Percentiles rank a stretch among this genome's conserved stretches.
Evolutionary conservation across 1,140 invertebrate genomes (phyloP).

Genomic region (Probaryconus sp.): DNA sequence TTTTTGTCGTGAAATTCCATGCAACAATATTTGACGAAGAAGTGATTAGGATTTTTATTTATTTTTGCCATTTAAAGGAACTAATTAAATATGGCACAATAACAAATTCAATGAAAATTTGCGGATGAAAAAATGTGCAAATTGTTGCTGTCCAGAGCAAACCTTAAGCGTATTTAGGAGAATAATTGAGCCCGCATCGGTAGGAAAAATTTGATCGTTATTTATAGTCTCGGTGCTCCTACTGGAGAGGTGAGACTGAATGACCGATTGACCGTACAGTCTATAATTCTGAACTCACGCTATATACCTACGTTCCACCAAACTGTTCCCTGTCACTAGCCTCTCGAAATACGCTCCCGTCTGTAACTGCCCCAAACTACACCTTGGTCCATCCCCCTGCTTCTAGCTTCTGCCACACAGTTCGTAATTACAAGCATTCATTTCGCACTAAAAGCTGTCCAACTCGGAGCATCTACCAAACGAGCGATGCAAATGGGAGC

Average conservation of each 20-base stretch:
- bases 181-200: not conserved
- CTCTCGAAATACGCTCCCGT: slow-evolving; percentile 53
- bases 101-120: too few relatives aligned
- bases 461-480: slow-evolving; percentile 61
- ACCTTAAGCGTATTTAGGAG: too few relatives aligned
- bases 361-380: slow-evolving; percentile 57
- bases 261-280: slow-evolving; percentile 56
- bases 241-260: slow-evolving; percentile 34
- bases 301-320: slow-evolving; percentile 39
- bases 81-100: too few relatives aligned
- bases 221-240: slow-evolving; percentile 32
- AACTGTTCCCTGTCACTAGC: slow-evolving; percentile 59
- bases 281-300: slow-evolving; percentile 53
- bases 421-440: slow-evolving; percentile 74
- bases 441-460: slow-evolving; percentile 72
- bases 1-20: too few relatives aligned
- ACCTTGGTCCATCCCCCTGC: slow-evolving; percentile 57
- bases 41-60: too few relatives aligned
- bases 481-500: slow-evolving; percentile 53
- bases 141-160: too few relatives aligned
- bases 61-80: too few relatives aligned
- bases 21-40: too few relatives aligned
- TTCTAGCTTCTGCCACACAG: slow-evolving; percentile 59
- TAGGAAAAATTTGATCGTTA: slow-evolving; percentile 38
- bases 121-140: too few relatives aligned